These are phyloP conservation scores for Drosophila yakuba DNA, from an alignment of 1,140 invertebrate species.

Conservation along the genomic window DNA sequence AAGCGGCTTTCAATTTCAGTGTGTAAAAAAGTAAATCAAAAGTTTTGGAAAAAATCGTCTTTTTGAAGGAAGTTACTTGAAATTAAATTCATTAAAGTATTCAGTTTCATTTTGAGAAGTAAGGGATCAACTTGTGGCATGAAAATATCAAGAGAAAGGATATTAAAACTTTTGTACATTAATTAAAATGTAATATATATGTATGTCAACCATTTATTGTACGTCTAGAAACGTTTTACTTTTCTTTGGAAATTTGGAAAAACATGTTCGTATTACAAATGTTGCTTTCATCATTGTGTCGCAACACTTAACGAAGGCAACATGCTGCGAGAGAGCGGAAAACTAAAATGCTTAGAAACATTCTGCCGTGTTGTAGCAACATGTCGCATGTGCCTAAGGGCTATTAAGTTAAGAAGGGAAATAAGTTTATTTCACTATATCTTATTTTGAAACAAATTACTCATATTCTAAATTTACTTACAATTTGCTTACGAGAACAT, in stretches of 20 bases:
- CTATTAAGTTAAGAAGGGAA: background rate
- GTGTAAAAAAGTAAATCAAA: background rate
- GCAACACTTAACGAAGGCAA: conserved; percentile 51
- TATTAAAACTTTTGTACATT: too few species aligned
- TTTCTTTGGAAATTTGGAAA: too few species aligned
- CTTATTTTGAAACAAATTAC: too few species aligned
- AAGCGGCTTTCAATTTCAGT: background rate
- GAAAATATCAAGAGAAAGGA: too few species aligned
- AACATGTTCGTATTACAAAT: background rate
- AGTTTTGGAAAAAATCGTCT: too few species aligned
- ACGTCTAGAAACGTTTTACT: background rate
- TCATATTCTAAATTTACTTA: too few species aligned
- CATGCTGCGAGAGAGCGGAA: conserved; percentile 10
- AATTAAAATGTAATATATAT: too few species aligned
- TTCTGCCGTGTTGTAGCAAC: background rate
- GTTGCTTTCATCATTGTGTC: conserved; percentile 10
- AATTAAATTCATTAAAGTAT: too few species aligned
- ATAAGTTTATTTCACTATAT: background rate
- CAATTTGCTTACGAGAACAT: too few species aligned
- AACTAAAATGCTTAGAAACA: background rate
- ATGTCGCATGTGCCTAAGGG: conserved; percentile 9
- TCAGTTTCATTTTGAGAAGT: background rate
- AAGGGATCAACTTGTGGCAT: too few species aligned
- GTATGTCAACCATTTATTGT: too few species aligned
- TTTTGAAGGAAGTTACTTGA: too few species aligned